Conservation (phyloP, 1,140 invertebrate genomes). For the Drosophila trapezifrons region DNA sequence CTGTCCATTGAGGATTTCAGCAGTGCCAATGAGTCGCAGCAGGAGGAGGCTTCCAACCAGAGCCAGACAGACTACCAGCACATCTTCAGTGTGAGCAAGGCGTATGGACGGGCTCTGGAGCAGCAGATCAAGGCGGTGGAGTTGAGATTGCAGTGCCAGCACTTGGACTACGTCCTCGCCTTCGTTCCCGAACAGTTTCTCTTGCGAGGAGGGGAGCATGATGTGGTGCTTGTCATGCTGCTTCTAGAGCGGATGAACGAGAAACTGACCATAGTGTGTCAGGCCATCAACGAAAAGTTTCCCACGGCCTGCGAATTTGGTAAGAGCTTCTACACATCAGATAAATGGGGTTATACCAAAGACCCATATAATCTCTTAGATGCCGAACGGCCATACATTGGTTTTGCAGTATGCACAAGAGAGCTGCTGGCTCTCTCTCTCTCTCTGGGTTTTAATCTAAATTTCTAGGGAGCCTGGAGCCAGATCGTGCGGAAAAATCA, state of each 20-base stretch:
- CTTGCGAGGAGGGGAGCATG: slow-evolving; percentile 95
- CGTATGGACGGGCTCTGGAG: slow-evolving; percentile 95
- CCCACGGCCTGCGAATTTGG: slow-evolving; percentile 87
- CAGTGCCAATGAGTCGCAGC: slow-evolving; percentile 82
- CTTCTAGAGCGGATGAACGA: slow-evolving; percentile 95
- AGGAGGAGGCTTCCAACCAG: slow-evolving; percentile 79
- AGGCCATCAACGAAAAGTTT: slow-evolving; percentile 92
- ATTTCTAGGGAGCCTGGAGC: no score
- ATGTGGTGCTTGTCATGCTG: slow-evolving; percentile 94
- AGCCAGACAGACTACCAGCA: slow-evolving; percentile 93
- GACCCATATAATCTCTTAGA: no score
- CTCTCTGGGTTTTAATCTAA: no score
- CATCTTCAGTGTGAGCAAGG: slow-evolving; percentile 94
- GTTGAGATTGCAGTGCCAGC: slow-evolving; percentile 92
- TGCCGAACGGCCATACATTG: no score
- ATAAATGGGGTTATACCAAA: no score
- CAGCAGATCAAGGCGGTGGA: slow-evolving; percentile 96
- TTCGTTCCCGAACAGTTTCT: slow-evolving; percentile 98
- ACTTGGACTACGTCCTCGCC: slow-evolving; percentile 93
- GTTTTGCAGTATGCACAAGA: no score
- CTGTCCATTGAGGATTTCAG: slow-evolving; percentile 76
- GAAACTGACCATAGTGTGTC: slow-evolving; percentile 95
- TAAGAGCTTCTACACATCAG: slow-evolving; percentile 75
- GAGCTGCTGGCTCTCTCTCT: no score
- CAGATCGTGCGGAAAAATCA: no score